Evolutionary conservation across 2,888 invertebrate species (phyloP).

Genomic region (Drosophila quinaria): DNA sequence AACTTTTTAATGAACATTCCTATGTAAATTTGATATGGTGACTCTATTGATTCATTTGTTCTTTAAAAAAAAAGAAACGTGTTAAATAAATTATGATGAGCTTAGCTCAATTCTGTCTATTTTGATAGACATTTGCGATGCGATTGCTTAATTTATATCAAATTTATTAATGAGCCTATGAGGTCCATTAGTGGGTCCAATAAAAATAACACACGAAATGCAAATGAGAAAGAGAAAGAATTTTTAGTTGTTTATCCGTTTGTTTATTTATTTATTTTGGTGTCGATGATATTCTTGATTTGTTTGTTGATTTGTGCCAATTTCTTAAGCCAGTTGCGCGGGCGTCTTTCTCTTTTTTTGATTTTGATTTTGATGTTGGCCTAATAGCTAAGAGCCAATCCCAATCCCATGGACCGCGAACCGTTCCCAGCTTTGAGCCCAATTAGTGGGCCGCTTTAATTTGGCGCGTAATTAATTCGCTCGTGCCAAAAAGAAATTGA

Average conservation of each 20-base stretch:
- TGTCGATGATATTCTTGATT: slow-evolving; percentile 17
- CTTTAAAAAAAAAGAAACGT: slow-evolving; percentile 6
- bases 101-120: slow-evolving; percentile 26
- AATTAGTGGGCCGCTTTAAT: slow-evolving; percentile 51
- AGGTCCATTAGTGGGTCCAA: slow-evolving; percentile 45
- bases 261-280: slow-evolving; percentile 18
- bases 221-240: slow-evolving; percentile 25
- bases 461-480: slow-evolving; percentile 47
- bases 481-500: slow-evolving; percentile 44
- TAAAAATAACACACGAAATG: slow-evolving; percentile 21
- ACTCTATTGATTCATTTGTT: too few species aligned
- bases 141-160: slow-evolving; percentile 37
- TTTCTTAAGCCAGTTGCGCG: slow-evolving; percentile 28
- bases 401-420: slow-evolving; percentile 28
- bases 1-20: too few species aligned
- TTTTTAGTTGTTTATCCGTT: slow-evolving; percentile 15
- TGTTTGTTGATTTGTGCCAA: slow-evolving; percentile 52
- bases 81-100: slow-evolving; percentile 25
- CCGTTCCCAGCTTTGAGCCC: slow-evolving; percentile 37
- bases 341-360: slow-evolving; percentile 51
- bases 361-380: slow-evolving; percentile 20
- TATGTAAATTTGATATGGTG: too few species aligned
- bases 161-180: slow-evolving; percentile 51
- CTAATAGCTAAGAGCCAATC: slow-evolving; percentile 38
- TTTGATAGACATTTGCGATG: slow-evolving; percentile 51